Evolutionary conservation across 2,113 vertebrate species (phyloP).

Genomic region (Piaya cayana): DNA sequence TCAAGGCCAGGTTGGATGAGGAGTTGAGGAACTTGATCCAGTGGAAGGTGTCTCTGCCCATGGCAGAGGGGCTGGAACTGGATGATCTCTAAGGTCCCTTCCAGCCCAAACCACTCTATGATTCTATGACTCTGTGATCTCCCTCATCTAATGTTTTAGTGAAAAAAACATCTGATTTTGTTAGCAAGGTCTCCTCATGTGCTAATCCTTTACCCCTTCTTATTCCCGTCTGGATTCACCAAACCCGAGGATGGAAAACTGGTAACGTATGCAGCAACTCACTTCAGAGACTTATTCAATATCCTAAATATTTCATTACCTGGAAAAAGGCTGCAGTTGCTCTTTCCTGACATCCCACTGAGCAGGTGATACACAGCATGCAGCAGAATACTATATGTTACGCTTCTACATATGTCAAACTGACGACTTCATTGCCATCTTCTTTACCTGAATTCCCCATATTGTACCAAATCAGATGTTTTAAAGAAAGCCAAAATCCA

Average conservation of each 20-base stretch:
- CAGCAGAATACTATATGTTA: background rate
- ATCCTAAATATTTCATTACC: background rate
- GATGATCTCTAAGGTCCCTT: too few relatives aligned
- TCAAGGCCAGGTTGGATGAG: too few relatives aligned
- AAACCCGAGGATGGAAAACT: background rate
- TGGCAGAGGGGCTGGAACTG: too few relatives aligned
- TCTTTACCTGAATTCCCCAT: background rate
- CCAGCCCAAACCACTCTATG: too few relatives aligned
- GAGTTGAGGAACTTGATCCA: too few relatives aligned
- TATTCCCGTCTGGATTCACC: background rate
- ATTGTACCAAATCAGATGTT: background rate
- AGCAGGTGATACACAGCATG: background rate
- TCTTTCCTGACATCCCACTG: background rate
- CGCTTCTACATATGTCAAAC: background rate
- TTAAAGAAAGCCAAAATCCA: background rate
- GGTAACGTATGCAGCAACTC: background rate
- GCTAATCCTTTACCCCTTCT: background rate
- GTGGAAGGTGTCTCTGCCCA: too few relatives aligned
- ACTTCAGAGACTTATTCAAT: background rate
- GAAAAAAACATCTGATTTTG: background rate
- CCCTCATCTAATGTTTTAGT: background rate
- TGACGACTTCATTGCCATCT: background rate
- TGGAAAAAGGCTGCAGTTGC: background rate
- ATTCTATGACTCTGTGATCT: background rate
- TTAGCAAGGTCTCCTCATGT: background rate